These are phyloP conservation scores for Drosophila rellima DNA, from an alignment of 2,888 invertebrate genomes.

Conservation along the genomic window DNA sequence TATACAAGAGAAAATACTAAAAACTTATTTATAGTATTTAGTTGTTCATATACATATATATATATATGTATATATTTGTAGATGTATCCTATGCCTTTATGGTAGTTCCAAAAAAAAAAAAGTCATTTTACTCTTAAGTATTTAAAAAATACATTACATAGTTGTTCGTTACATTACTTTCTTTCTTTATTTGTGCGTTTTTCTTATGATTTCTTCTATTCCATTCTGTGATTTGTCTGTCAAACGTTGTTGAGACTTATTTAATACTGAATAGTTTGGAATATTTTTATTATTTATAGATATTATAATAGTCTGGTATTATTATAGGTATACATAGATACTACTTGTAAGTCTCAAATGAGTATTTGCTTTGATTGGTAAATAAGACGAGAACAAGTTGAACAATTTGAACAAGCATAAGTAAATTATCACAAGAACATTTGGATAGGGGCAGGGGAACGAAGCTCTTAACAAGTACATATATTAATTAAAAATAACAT, in stretches of 20 bases:
- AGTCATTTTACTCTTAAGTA: slow-evolving; percentile 32
- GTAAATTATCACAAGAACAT: slow-evolving; percentile 61
- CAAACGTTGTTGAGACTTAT: slow-evolving; percentile 50
- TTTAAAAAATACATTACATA: slow-evolving; percentile 56
- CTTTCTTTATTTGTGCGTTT: slow-evolving; percentile 46
- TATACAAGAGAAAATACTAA: slow-evolving; percentile 54
- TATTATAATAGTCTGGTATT: slow-evolving; percentile 9
- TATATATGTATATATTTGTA: slow-evolving; percentile 20
- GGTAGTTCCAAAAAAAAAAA: slow-evolving; percentile 66
- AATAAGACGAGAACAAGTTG: slow-evolving; percentile 16
- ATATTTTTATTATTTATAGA: background rate
- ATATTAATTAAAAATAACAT: slow-evolving; percentile 23
- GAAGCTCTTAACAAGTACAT: slow-evolving; percentile 44
- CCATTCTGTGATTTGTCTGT: slow-evolving; percentile 48
- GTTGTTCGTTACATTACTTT: slow-evolving; percentile 29
- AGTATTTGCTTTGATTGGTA: slow-evolving; percentile 22
- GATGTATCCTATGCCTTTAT: slow-evolving; percentile 59
- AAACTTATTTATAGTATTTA: slow-evolving; percentile 41
- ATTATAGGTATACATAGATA: slow-evolving; percentile 9
- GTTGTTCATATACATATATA: slow-evolving; percentile 24
- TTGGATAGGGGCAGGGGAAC: slow-evolving; percentile 21
- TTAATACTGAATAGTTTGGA: slow-evolving; percentile 41
- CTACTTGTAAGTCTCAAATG: slow-evolving; percentile 40
- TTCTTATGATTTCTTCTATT: slow-evolving; percentile 14
- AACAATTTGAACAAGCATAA: slow-evolving; percentile 41